phyloP scores from a whole-genome alignment of 2,888 invertebrate genomes.

The Phorcus lineatus region DNA sequence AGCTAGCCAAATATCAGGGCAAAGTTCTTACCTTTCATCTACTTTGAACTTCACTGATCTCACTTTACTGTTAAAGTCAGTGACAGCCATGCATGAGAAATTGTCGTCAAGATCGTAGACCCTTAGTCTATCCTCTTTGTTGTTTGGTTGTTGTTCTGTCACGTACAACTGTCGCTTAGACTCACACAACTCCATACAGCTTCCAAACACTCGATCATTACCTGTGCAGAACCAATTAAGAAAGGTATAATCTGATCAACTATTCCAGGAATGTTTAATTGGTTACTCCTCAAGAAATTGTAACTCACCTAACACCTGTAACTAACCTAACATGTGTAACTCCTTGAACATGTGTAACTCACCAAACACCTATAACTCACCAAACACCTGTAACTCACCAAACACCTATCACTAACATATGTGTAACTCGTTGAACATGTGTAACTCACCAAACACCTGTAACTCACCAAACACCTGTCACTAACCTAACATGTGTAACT shows the following conservation, averaged over 20 bases:
- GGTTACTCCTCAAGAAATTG: not conserved
- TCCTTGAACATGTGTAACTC: too few species aligned
- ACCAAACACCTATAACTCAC: too few species aligned
- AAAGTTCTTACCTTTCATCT: slow-evolving; percentile 38
- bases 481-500: too few species aligned
- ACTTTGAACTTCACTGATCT: slow-evolving; percentile 35
- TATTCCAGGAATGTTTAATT: too few species aligned
- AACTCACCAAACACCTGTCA: too few species aligned
- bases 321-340: too few species aligned
- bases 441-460: too few species aligned
- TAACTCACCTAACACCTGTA: too few species aligned
- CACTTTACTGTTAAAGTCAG: slow-evolving; percentile 30
- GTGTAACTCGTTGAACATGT: too few species aligned
- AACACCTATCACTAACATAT: too few species aligned
- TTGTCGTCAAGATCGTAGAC: slow-evolving; percentile 44
- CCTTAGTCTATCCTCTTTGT: slow-evolving; percentile 36
- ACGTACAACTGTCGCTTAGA: slow-evolving; percentile 41
- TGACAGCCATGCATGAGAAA: slow-evolving; percentile 40
- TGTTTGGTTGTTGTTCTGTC: slow-evolving; percentile 31
- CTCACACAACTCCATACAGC: slow-evolving; percentile 36
- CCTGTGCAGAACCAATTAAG: slow-evolving; percentile 1
- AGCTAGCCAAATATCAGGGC: too few species aligned
- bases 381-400: too few species aligned
- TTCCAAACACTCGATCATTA: slow-evolving; percentile 27
- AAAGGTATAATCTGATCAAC: not conserved